phyloP scores from a whole-genome alignment of 1,140 invertebrate genomes.

The Oryctes rhinoceros region DNA sequence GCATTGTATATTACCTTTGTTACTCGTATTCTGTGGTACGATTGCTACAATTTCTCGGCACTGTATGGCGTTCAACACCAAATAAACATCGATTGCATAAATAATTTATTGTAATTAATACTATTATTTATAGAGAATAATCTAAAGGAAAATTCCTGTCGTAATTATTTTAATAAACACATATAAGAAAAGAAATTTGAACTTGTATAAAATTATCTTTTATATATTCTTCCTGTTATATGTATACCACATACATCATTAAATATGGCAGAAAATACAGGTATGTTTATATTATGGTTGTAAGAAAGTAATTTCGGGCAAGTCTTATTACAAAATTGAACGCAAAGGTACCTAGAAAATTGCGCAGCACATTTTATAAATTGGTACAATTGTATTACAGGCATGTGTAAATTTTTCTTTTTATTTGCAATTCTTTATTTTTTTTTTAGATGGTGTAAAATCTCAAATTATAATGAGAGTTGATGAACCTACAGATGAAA shows the following conservation, averaged over 20 bases:
- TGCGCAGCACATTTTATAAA: not conserved
- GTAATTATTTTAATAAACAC: conserved; percentile 22
- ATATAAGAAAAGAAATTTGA: not conserved
- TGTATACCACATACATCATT: conserved; percentile 29
- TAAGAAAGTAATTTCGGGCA: conserved; percentile 6
- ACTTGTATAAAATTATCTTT: conserved; percentile 18
- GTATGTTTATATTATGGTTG: conserved; percentile 39
- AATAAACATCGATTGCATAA: conserved; percentile 25
- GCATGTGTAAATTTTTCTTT: not conserved
- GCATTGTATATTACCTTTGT: too few species aligned
- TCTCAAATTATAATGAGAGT: conserved; percentile 55
- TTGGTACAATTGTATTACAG: conserved; percentile 1
- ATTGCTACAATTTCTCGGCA: too few species aligned
- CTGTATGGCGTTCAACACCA: not conserved
- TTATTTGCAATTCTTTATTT: not conserved
- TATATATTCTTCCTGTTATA: conserved; percentile 22
- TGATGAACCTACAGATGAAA: conserved; percentile 52
- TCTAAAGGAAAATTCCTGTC: not conserved
- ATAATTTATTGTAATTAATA: conserved; percentile 18
- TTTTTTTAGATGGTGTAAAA: conserved; percentile 46
- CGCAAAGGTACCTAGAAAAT: not conserved
- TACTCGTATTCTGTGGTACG: too few species aligned
- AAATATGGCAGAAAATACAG: conserved; percentile 39
- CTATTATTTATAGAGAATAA: not conserved
- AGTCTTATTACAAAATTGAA: not conserved